Evolutionary conservation across 2,113 vertebrate species (phyloP).

Genomic region (Bujurquina vittata): DNA sequence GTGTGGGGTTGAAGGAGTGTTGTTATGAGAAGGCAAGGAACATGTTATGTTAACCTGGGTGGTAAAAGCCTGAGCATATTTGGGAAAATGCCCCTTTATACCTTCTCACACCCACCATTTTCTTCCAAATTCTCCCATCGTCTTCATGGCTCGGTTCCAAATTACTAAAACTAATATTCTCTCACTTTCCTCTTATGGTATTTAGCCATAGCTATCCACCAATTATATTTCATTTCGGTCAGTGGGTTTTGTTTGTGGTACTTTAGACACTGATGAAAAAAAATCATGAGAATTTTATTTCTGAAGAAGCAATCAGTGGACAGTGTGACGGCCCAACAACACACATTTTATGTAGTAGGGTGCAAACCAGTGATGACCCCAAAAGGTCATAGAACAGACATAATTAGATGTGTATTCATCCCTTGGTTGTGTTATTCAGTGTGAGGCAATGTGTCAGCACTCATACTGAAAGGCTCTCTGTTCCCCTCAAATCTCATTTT

Average conservation of each 20-base stretch:
- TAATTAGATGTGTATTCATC: constrained; percentile 15
- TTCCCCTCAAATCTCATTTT: constrained; percentile 24
- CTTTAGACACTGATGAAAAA: neutral
- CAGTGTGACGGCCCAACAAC: neutral
- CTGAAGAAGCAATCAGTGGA: neutral
- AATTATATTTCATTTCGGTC: neutral
- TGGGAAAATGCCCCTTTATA: constrained; percentile 69
- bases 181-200: neutral
- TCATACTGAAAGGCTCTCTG: constrained; percentile 47
- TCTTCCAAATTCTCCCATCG: constrained; percentile 1
- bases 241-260: neutral
- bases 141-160: neutral
- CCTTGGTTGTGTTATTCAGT: constrained; percentile 23
- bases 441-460: constrained; percentile 41
- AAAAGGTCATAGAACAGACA: neutral
- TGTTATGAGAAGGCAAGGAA: constrained; percentile 70
- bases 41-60: constrained; percentile 79
- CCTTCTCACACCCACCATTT: constrained; percentile 47
- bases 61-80: constrained; percentile 71
- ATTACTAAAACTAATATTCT: neutral
- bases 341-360: neutral
- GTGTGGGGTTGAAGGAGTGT: constrained; percentile 8
- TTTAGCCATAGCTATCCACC: neutral
- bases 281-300: neutral
- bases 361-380: neutral